Percentiles rank a stretch among this genome's conserved stretches.
phyloP scores from a whole-genome alignment of 1,140 invertebrate genomes.

The Triops longicaudatus region DNA sequence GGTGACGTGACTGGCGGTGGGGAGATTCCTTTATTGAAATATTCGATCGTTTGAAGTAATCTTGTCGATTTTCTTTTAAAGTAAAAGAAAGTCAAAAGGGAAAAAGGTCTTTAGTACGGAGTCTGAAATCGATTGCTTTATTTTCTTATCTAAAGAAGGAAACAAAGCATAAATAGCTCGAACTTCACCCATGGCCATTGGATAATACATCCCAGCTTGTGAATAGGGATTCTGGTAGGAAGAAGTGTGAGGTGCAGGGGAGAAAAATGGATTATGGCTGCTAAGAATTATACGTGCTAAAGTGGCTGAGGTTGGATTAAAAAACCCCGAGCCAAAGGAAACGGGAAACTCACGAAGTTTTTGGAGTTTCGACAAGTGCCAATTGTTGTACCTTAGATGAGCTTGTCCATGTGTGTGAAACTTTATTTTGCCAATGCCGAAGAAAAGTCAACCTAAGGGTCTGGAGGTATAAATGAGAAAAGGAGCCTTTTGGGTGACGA shows the following conservation, averaged over 20 bases:
- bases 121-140: no score
- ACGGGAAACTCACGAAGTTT: not conserved
- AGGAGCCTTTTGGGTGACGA: not conserved
- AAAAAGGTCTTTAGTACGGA: no score
- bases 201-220: not conserved
- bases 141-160: no score
- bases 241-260: not conserved
- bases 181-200: no score
- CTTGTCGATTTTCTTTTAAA: no score
- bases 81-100: no score
- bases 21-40: no score
- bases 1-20: not conserved
- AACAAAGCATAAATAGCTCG: no score
- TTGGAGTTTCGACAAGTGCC: not conserved
- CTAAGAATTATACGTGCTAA: not conserved
- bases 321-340: not conserved
- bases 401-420: constrained; percentile 1
- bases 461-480: not conserved
- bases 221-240: not conserved
- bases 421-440: constrained; percentile 1
- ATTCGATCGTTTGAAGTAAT: no score
- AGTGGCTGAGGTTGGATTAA: constrained; percentile 11
- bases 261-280: not conserved
- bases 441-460: no score
- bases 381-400: not conserved